Evolutionary conservation across 2,888 invertebrate species (phyloP).

Genomic region (Cheilosia vernalis): DNA sequence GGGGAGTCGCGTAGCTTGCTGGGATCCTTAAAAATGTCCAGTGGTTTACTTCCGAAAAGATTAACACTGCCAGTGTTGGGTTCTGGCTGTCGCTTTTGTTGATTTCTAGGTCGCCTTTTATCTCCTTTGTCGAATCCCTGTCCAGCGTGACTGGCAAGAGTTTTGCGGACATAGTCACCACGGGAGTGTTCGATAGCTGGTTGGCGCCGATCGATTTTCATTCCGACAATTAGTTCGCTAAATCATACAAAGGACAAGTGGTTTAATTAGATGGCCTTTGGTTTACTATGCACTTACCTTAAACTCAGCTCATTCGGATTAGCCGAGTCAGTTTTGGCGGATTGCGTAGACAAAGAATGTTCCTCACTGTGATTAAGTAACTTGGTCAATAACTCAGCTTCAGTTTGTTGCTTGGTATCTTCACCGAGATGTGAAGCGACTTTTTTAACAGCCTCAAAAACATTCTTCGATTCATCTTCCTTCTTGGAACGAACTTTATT

Average conservation of each 20-base stretch:
- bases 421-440: conserved; percentile 89
- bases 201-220: conserved; percentile 88
- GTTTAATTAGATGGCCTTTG: not conserved
- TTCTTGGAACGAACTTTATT: conserved; percentile 75
- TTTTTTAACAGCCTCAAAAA: conserved; percentile 86
- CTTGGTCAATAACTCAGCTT: conserved; percentile 89
- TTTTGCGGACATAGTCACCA: conserved; percentile 83
- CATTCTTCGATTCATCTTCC: conserved; percentile 77
- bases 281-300: conserved; percentile 76
- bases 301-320: conserved; percentile 78
- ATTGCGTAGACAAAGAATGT: not conserved
- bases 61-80: conserved; percentile 84
- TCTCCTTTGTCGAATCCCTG: conserved; percentile 6
- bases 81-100: conserved; percentile 75
- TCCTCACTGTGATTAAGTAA: conserved; percentile 84
- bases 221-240: conserved; percentile 89
- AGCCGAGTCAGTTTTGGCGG: conserved; percentile 16
- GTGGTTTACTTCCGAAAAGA: conserved; percentile 86
- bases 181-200: conserved; percentile 77
- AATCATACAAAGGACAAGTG: conserved; percentile 70
- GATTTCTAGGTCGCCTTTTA: not conserved
- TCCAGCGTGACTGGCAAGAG: conserved; percentile 77
- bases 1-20: conserved; percentile 75
- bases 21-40: conserved; percentile 86
- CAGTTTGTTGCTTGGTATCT: conserved; percentile 86